A percentile compares a stretch with the other conserved stretches of the same genome.
These are phyloP conservation scores for Amblyjoppa fuscipennis DNA, from an alignment of 2,888 invertebrate species.

Conservation along the genomic window DNA sequence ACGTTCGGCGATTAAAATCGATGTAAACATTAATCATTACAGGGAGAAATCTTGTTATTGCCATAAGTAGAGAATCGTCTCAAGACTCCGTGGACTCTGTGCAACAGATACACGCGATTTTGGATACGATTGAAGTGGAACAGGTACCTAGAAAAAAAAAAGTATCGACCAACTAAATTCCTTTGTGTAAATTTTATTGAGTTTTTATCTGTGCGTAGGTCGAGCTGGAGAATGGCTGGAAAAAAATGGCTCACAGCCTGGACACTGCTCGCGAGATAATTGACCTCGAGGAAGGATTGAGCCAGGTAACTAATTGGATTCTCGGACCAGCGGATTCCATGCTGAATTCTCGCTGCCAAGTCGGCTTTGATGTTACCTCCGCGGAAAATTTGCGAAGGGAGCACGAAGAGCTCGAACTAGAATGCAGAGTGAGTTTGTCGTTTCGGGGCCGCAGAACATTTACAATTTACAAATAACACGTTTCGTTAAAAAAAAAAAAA, in stretches of 20 bases:
- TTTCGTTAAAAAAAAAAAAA: constrained; percentile 5
- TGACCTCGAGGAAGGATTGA: constrained; percentile 88
- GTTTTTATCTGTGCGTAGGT: constrained; percentile 73
- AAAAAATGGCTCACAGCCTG: constrained; percentile 87
- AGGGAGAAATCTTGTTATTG: constrained; percentile 79
- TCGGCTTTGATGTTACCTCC: constrained; percentile 90
- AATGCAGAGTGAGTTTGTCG: constrained; percentile 88
- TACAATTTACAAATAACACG: not conserved
- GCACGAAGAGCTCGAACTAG: constrained; percentile 91
- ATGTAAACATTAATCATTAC: constrained; percentile 35
- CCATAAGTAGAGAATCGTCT: constrained; percentile 85
- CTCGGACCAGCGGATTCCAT: constrained; percentile 91
- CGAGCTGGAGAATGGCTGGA: constrained; percentile 88
- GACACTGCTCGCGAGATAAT: constrained; percentile 88
- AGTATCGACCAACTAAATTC: not conserved
- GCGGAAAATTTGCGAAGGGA: constrained; percentile 91
- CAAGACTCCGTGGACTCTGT: constrained; percentile 89
- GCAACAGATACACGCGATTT: constrained; percentile 87
- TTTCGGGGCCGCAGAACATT: not conserved
- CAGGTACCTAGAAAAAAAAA: constrained; percentile 82
- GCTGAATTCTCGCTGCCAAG: constrained; percentile 89
- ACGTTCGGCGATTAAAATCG: not conserved
- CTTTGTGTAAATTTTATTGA: constrained; percentile 7
- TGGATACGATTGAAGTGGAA: constrained; percentile 87
- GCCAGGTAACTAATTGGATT: constrained; percentile 92